Base-by-base conservation (phyloP, 2,797 vertebrate genomes). In the Avahi laniger region DNA sequence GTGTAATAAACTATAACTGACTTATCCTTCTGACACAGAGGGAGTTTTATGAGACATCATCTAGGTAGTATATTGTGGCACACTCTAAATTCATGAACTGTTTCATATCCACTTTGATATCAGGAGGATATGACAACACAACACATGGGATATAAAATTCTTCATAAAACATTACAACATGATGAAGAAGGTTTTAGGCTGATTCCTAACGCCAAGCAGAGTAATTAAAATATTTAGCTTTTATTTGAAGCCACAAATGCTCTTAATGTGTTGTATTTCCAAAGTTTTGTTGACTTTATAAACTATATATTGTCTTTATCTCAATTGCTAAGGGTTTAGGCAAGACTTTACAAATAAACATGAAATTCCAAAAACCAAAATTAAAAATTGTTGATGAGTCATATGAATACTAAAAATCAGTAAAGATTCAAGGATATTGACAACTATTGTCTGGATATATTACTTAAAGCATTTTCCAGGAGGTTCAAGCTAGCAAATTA, bases 151-250 rank as follows among this genome's bases (percentile, higher is more conserved):
- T 85, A 57, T 94, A 95, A 98, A 97, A 95, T 75, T 97, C 73
- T 82, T 94, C 88, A 67, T 94, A 96, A 98, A 97, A 96, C 50
- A 76, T 96, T 67, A 69, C 30, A 35, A 13, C 30, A 43, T 5
- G 90, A 57, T 63, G 61, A 95, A 38, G 2, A 92, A 10, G 41
- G 17, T 70, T 57, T 92, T 35, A 38, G 50, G 48, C 1, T 96
- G 85, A 82, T 89, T 87, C 50, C 59, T 54, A 12, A 96, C 15
- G 93, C 81, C 92, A 30, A 83, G 87, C 52, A 87, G 65, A 72
- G 20, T 72, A 89, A 93, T 83, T 72, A 43, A 67, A 97, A 93
- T 96, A 95, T 95, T 91, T 76, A 52, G 20, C 86, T 93, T 67
- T 38, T 75, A 73, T 85, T 89, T 94, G 70, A 83, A 70, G 33